Conservation (phyloP, 1,140 invertebrate species). For the Lepidurus apus region DNA sequence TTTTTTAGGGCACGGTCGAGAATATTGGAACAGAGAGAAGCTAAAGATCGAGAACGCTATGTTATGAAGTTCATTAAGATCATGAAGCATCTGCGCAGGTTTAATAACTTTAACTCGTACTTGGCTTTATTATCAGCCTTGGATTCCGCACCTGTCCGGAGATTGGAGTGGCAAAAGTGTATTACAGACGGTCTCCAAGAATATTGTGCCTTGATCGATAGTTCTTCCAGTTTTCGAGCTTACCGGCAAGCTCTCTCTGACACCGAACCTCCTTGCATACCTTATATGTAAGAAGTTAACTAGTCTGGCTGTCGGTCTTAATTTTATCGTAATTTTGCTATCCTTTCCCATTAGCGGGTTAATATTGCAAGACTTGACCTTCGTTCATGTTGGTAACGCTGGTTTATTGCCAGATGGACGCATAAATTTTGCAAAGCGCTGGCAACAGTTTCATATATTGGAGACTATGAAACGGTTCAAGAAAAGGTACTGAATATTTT, state of each 20-base stretch:
- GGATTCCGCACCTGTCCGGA: conserved; percentile 88
- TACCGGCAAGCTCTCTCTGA: conserved; percentile 90
- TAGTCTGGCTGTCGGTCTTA: neutral
- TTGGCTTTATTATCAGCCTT: conserved; percentile 91
- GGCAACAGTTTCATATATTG: conserved; percentile 96
- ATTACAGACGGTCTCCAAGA: conserved; percentile 86
- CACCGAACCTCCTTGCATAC: conserved; percentile 94
- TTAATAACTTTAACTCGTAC: conserved; percentile 99
- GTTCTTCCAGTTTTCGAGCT: conserved; percentile 88
- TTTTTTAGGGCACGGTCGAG: conserved; percentile 63
- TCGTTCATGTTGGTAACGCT: conserved; percentile 95
- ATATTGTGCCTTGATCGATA: conserved; percentile 92
- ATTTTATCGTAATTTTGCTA: neutral
- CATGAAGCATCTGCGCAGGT: conserved; percentile 85
- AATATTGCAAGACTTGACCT: conserved; percentile 96
- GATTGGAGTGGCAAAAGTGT: conserved; percentile 86
- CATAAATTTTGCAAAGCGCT: conserved; percentile 95
- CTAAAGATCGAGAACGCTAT: conserved; percentile 91
- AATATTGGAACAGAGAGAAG: conserved; percentile 72
- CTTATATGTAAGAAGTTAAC: conserved; percentile 74
- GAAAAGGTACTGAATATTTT: conserved; percentile 64
- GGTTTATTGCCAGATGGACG: conserved; percentile 75
- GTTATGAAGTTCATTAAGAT: conserved; percentile 97
- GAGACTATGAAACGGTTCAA: conserved; percentile 96
- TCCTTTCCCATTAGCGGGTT: conserved; percentile 70